These are phyloP conservation scores for Mayetiola destructor DNA, from an alignment of 2,888 invertebrate genomes.

Conservation along the genomic window DNA sequence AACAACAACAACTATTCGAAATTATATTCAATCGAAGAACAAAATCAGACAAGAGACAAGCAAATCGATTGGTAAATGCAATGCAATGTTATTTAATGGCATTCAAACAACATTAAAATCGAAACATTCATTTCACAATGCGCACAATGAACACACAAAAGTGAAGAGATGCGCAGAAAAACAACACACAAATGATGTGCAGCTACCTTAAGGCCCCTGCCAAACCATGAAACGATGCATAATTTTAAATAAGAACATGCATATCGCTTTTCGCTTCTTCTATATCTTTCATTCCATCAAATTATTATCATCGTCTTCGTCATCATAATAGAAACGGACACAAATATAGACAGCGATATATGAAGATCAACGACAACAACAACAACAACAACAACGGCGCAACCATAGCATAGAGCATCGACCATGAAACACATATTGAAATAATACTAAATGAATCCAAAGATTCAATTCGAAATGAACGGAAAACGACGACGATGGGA, in stretches of 20 bases:
- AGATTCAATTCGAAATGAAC: too few species aligned
- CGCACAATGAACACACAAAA: too few species aligned
- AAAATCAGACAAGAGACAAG: not conserved
- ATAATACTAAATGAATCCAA: not conserved
- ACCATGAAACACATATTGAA: not conserved
- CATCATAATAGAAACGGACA: slow-evolving; percentile 3
- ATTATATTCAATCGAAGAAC: not conserved
- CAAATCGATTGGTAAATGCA: not conserved
- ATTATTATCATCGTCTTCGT: not conserved
- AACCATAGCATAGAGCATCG: not conserved
- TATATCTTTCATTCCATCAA: slow-evolving; percentile 1
- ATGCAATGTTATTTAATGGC: slow-evolving; percentile 8
- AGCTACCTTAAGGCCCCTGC: too few species aligned
- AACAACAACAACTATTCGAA: not conserved
- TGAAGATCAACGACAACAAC: too few species aligned
- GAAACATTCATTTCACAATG: slow-evolving; percentile 1
- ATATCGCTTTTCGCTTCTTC: slow-evolving; percentile 4
- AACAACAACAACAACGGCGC: not conserved
- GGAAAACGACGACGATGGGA: too few species aligned
- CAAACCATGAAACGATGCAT: slow-evolving; percentile 4
- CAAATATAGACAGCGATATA: not conserved
- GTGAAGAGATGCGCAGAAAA: too few species aligned
- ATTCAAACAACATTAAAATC: slow-evolving; percentile 1
- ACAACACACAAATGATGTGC: too few species aligned
- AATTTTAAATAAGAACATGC: slow-evolving; percentile 12